Conservation (phyloP, 2,113 vertebrate genomes). For the Collichthys lucidus region DNA sequence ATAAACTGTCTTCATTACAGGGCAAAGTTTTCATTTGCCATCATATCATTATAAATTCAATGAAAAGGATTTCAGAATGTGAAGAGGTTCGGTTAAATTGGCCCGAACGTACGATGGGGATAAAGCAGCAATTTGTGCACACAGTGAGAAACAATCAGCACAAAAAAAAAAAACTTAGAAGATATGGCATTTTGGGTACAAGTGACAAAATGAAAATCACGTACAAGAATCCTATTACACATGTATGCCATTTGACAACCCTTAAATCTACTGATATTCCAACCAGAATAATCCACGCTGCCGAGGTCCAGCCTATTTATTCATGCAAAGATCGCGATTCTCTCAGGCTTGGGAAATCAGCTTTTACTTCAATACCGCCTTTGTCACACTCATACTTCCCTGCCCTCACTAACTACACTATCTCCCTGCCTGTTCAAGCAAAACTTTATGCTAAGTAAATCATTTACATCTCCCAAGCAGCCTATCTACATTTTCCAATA, state of each 20-base stretch:
- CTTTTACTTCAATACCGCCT: conserved; percentile 72
- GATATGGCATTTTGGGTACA: conserved; percentile 71
- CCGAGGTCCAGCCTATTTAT: conserved; percentile 82
- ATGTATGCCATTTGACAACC: conserved; percentile 75
- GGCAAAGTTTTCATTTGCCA: conserved; percentile 50
- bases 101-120: conserved; percentile 51
- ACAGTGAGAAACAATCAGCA: conserved; percentile 70
- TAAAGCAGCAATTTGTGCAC: conserved; percentile 65
- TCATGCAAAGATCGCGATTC: conserved; percentile 78
- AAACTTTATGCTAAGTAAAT: conserved; percentile 84
- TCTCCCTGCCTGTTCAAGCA: conserved; percentile 77
- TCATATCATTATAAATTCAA: conserved; percentile 59
- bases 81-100: conserved; percentile 64
- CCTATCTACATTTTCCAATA: conserved; percentile 84
- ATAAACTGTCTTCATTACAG: conserved; percentile 46
- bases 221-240: conserved; percentile 72
- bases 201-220: conserved; percentile 75
- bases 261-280: conserved; percentile 80
- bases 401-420: conserved; percentile 75
- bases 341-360: conserved; percentile 81
- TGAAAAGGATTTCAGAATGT: conserved; percentile 57
- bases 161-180: conserved; percentile 38
- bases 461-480: conserved; percentile 83
- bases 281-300: conserved; percentile 83
- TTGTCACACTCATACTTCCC: conserved; percentile 72